Base-by-base conservation (phyloP, 2,888 invertebrate species). In the Rhaphigaster nebulosa region DNA sequence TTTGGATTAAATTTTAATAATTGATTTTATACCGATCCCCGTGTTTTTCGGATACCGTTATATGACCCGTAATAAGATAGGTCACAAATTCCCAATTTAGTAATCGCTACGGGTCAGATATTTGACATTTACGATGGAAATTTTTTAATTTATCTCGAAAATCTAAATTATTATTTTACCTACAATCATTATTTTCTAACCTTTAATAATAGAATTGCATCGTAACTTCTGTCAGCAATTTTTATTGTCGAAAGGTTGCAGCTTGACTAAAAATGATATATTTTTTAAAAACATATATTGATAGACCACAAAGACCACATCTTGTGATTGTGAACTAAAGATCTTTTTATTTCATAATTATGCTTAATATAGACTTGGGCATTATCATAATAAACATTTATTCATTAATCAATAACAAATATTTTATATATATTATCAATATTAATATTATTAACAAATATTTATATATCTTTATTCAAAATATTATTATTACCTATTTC, bases 1-100 rank as follows among this genome's bases (percentile, higher is more conserved):
- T 76, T 38, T 20, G 38, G 70, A 76, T 76, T 76, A 34, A 76
- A 76, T 76, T 76, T 76, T 23, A 76, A 76, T 76, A 76, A 76
- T 76, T 10, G 29, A 76, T 76, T 76, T 76, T 38, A 38, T 20
- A 76, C 6, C 12, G 70, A 38, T 23, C 34, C 34, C 70, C 20
- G 29, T 70, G 20, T 76, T 76, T 76, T 76, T 76, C 8, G 8
- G 34, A 23, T 20, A 76, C 70, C 34, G 70, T 12, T 76, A 76
- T 76, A 23, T 38, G 70, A 76, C 70, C 70, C 20, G 34, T 38
- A 23, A 76, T 38, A 18, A 23, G 70, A 1, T 6, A 76, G 70
- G 70, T 76, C 70, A 76, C 34, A 34, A 76, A 29, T 65, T 65
- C 13, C n/a, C 8, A 38, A 76, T 4, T 76, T 76, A 6, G 70